A percentile compares a stretch with the other conserved stretches of the same genome.
These are phyloP conservation scores for Argyresthia albistria DNA, from an alignment of 2,888 invertebrate species.

Conservation along the genomic window DNA sequence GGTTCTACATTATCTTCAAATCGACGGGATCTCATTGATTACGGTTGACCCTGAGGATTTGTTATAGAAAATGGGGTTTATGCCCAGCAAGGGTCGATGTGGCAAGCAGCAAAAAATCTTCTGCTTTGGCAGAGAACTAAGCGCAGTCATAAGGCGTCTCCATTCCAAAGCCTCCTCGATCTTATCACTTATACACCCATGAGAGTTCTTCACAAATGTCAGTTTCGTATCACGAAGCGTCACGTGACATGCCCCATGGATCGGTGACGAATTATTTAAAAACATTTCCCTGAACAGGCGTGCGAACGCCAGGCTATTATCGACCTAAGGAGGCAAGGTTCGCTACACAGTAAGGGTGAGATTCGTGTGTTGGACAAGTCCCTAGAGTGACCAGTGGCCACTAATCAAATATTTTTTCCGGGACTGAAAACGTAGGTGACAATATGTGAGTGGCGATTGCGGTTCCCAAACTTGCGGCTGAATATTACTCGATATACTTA, in stretches of 20 bases:
- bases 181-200: slow-evolving; percentile 6
- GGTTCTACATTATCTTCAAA: too few species aligned
- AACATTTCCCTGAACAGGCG: slow-evolving; percentile 32
- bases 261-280: slow-evolving; percentile 48
- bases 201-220: slow-evolving; percentile 1
- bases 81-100: too few species aligned
- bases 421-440: slow-evolving; percentile 42
- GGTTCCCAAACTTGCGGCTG: slow-evolving; percentile 30
- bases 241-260: slow-evolving; percentile 11
- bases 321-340: neutral
- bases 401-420: slow-evolving; percentile 67
- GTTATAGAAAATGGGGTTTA: too few species aligned
- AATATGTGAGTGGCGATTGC: slow-evolving; percentile 34
- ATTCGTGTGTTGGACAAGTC: neutral
- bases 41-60: too few species aligned
- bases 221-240: slow-evolving; percentile 5
- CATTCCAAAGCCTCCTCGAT: neutral
- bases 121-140: too few species aligned
- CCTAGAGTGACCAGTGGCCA: slow-evolving; percentile 32
- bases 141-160: too few species aligned
- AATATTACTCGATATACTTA: too few species aligned
- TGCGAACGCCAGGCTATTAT: neutral
- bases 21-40: too few species aligned
- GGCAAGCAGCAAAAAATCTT: too few species aligned
- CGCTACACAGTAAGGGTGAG: neutral